Evolutionary conservation across 1,140 invertebrate genomes (phyloP), one percentile per base, ranked within the genome.

Genomic region (Coboldia fuscipes): DNA sequence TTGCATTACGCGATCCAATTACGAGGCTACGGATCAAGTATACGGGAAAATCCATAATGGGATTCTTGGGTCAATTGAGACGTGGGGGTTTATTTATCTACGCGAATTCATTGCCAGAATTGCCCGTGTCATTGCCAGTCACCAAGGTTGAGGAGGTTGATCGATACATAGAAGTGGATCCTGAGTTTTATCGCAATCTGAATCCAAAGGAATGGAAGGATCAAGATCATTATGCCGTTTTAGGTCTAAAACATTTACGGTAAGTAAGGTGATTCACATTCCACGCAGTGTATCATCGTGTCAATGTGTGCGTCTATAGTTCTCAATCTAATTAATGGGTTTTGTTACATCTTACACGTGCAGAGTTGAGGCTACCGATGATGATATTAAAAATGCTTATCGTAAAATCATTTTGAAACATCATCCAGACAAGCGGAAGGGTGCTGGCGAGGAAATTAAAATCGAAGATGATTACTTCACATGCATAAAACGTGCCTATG

Each of bases 191-290:
- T 16, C 66, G 81, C 40, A 83, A 79, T 21, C 62, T 97, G 34
- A 84, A 96, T 61, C 90, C 90, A n/a, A 89, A 84, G 51, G 77
- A 92, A 47, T 96, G 89, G 88, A 96, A 93, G 63, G 73, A 86
- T 47, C 90, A 96, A 63, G 92, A 96, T 55, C 89, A 97, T 59
- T 97, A 97, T 60, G 75, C 75, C 30, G 86, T 97, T 14, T 57
- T 97, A 33, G 90, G 92, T 23, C 66, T 97, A 38, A 72, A 72
- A 45, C 72, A 77, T 38, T 56, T 84, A 32, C 65, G 88, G 27
- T 67, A 67, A 37, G 21, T 34, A n/a, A n/a, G n/a, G n/a, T n/a
- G n/a, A n/a, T n/a, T n/a, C 5, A 19, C 12, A 19, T 24, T 24
- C 12, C 22, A 7, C n/a, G n/a, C n/a, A n/a, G n/a, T n/a, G n/a